Conservation (phyloP, 2,888 invertebrate species). For the Coleophora flavipennella region DNA sequence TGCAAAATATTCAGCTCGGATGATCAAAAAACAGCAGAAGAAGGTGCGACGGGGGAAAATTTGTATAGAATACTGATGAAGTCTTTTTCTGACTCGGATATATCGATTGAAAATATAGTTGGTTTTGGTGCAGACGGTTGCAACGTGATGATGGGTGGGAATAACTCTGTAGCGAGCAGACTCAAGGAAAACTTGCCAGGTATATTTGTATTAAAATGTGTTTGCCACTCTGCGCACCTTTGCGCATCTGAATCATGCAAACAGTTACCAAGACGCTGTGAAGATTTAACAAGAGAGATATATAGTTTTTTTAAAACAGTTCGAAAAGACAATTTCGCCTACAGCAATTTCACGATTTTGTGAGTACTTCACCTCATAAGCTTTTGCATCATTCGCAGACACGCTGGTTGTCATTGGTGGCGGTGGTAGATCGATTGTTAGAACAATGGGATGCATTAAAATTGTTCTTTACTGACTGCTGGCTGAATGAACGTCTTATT, state of each 20-base stretch:
- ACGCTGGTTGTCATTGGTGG: conserved; percentile 5
- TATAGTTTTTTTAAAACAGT: conserved; percentile 10
- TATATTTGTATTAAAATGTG: conserved; percentile 11
- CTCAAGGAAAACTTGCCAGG: conserved; percentile 10
- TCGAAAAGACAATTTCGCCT: conserved; percentile 3
- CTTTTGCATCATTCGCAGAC: conserved; percentile 3
- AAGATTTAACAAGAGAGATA: conserved; percentile 12
- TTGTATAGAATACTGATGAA: conserved; percentile 3
- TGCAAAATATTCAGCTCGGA: conserved; percentile 8
- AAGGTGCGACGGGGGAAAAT: neutral
- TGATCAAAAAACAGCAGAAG: conserved; percentile 1
- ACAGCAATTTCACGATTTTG: neutral
- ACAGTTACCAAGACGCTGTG: conserved; percentile 1
- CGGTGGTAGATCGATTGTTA: conserved; percentile 5
- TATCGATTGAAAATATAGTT: conserved; percentile 11
- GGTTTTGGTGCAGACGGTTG: conserved; percentile 12
- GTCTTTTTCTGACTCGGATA: too few relatives aligned
- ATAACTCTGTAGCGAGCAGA: conserved; percentile 10
- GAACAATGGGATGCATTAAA: conserved; percentile 7
- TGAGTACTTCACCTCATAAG: neutral
- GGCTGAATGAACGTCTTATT: conserved; percentile 8
- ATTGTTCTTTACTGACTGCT: conserved; percentile 6
- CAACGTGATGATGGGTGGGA: conserved; percentile 12
- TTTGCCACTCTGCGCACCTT: conserved; percentile 12
- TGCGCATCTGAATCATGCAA: conserved; percentile 9